Evolutionary conservation across 2,888 invertebrate species (phyloP).

Genomic region (Amblyjoppa fuscipennis): DNA sequence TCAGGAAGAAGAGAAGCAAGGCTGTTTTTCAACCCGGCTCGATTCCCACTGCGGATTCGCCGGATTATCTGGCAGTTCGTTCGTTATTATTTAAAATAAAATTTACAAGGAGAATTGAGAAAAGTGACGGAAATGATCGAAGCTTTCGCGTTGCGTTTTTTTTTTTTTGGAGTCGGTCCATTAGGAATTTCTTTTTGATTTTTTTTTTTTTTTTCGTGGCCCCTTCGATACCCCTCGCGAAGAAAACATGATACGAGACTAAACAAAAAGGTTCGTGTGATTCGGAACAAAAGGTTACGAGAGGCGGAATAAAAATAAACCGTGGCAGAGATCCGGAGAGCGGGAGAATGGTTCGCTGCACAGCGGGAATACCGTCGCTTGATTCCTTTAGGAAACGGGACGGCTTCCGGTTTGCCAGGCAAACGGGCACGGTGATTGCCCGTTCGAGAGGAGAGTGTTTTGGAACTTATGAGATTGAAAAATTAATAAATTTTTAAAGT

Average conservation of each 20-base stretch:
- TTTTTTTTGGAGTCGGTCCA: not conserved
- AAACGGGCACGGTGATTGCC: too few species aligned
- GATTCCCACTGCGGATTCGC: constrained; percentile 24
- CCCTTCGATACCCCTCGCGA: not conserved
- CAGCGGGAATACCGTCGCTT: not conserved
- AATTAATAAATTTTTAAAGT: not conserved
- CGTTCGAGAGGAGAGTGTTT: too few species aligned
- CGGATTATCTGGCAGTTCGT: constrained; percentile 27
- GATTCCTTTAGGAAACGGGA: not conserved
- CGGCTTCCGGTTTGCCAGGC: too few species aligned
- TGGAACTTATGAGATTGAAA: too few species aligned
- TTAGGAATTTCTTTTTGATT: not conserved
- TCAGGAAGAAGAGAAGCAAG: constrained; percentile 36
- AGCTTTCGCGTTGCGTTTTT: not conserved
- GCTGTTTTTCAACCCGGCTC: constrained; percentile 19
- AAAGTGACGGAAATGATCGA: constrained; percentile 5
- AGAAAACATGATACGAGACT: not conserved
- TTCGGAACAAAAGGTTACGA: constrained; percentile 1
- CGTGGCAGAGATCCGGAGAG: not conserved
- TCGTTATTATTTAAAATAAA: not conserved
- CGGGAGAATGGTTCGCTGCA: not conserved
- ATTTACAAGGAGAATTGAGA: not conserved
- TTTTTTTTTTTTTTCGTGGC: not conserved
- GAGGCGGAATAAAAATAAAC: not conserved
- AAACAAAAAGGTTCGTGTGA: not conserved